Base-by-base conservation (phyloP, 2,888 invertebrate species). In the Pemphredon lugubris region DNA sequence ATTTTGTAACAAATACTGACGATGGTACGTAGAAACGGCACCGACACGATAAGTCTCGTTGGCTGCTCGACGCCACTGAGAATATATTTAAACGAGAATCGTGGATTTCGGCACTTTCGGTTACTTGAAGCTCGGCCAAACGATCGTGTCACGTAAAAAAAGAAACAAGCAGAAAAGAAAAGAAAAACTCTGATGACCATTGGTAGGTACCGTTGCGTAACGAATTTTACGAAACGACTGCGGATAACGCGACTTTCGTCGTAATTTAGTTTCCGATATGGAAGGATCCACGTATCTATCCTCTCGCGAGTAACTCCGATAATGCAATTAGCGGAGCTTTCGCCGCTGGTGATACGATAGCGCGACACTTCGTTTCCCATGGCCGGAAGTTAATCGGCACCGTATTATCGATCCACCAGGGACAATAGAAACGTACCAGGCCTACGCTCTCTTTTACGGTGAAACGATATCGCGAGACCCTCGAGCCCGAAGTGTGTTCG, bases 81-180 rank as follows among this genome's bases (percentile, higher is more conserved):
- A 55, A 21, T 64, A 45, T 57, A 48, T 74, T 61, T 61, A 58
- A 71, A 65, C 45, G 39, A 26, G 32, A 20, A 39, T 40, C 44
- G 5, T 16, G 21, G 20, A 34, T 60, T 60, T 53, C 53, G 37
- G 47, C 34, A 39, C 44, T 48, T 55, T 45, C 23, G 45, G 26
- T 26, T 9, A 13, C 11, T 74, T 48, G 60, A 65, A 47, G 14
- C 42, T 14, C 48, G 23, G 53, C 45, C 65, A 60, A 50, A 20
- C 34, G 34, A 34, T 61, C 1, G 26, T 13, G 6, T 23, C 13
- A 4, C 0, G 1, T 23, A 16, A 20, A 40, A 39, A 34, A 34
- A 34, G 11, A 7, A 34, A 7, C 6, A 34, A 11, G 34, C 4
- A n/a, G 11, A 34, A n/a, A n/a, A 34, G 4, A 7, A 4, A 34